Base-by-base conservation (phyloP, 2,113 vertebrate genomes). In the Catagonus wagneri region DNA sequence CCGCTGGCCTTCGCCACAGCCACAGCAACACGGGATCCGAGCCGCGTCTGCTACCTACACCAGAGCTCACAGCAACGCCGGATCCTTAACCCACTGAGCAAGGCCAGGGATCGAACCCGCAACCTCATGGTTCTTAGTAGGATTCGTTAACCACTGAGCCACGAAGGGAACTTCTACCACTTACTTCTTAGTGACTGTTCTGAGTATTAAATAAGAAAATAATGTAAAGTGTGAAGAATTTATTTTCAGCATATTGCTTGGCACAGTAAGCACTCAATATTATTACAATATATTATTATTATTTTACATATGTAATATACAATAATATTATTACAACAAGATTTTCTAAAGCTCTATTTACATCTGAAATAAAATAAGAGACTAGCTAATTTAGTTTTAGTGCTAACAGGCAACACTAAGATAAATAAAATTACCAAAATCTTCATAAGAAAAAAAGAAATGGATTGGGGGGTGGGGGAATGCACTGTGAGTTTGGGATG, bases 341-440 rank as follows among this genome's bases (percentile, higher is more conserved):
- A 72, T 95, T 95, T 95, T 89, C 63, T 56, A 36, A 84, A 91
- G 56, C 14, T 23, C 44, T 78, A 15, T 85, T 79, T 94, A 83
- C 3, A 80, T 44, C 4, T 91, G 80, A 95, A 83, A 76, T 83
- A 88, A 92, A 92, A 83, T 17, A 78, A 84, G 11, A 93, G 25
- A 81, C 27, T 39, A 91, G 23, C 34, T 83, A 95, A 85, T 34
- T 22, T 89, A 88, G 34, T 65, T 56, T 69, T 61, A 84, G 52
- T 79, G 54, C 69, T 90, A 65, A 79, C 3, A 86, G 20, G 32
- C 6, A 63, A 58, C 14, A 84, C 15, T 95, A 68, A 75, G 32
- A 86, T 69, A 75, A 75, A 93, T 44, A 93, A 84, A 89, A 50
- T 34, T 63, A 89, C 34, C 65, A 85, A 97, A 81, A 92, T 44